A percentile compares a stretch with the other conserved stretches of the same genome.
phyloP scores from a whole-genome alignment of 2,113 vertebrate genomes.

The Psilopsiagon aymara region DNA sequence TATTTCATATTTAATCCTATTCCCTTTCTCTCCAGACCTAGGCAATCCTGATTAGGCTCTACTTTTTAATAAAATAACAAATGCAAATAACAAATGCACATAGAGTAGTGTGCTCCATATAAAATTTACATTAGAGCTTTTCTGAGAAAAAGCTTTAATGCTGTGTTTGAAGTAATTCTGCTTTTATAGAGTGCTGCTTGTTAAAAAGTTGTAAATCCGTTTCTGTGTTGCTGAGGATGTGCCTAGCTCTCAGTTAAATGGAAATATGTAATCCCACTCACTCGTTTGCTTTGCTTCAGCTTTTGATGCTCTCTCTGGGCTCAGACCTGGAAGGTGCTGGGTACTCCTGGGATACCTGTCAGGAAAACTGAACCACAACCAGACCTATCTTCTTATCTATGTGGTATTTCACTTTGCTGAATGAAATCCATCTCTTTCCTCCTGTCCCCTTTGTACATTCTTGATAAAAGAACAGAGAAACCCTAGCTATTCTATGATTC shows the following conservation, averaged over 20 bases:
- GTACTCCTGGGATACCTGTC: background rate
- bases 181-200: constrained; percentile 39
- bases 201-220: constrained; percentile 60
- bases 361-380: background rate
- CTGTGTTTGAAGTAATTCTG: constrained; percentile 60
- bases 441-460: background rate
- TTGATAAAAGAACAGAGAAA: background rate
- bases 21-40: constrained; percentile 14
- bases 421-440: background rate
- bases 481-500: background rate
- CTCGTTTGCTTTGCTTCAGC: background rate
- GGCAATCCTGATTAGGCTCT: constrained; percentile 28
- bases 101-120: background rate
- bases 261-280: constrained; percentile 23
- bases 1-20: constrained; percentile 52
- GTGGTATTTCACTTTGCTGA: background rate
- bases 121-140: constrained; percentile 65
- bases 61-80: constrained; percentile 61
- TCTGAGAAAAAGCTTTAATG: constrained; percentile 40
- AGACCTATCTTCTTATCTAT: background rate
- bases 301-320: background rate
- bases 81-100: constrained; percentile 41
- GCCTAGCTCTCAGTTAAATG: constrained; percentile 18
- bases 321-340: background rate
- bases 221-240: background rate